Evolutionary conservation across 2,113 vertebrate genomes (phyloP), one percentile per base, ranked within the genome.

Genomic region (Pao palembangensis): DNA sequence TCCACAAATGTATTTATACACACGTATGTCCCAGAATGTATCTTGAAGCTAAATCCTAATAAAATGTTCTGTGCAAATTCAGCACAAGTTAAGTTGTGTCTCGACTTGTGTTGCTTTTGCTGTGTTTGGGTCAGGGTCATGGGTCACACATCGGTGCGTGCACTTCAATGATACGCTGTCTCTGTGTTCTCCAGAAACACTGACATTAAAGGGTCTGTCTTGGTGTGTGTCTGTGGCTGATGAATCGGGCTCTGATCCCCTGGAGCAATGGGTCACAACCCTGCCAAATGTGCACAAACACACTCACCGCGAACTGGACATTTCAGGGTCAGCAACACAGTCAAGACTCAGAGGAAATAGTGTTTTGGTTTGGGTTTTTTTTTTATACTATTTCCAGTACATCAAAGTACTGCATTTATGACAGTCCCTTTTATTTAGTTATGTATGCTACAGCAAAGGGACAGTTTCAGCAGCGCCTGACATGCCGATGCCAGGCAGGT

Each of bases 241-340:
- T 66, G 50, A 69, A 69, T 58, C 51, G 61, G 67, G 55, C 69
- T 73, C 64, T 63, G 66, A 62, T 47, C 72, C 74, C 84, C 84
- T 49, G 43, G 47, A 76, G 87, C 83, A 78, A 31, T 74, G 68
- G 81, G 80, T 65, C 73, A 87, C 68, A 64, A 67, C 55, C 65
- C 58, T 70, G 72, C 44, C 51, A 66, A 64, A 70, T 46, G 56
- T 20, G 46, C 57, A 38, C 50, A 13, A 4, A 59, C 50, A 55
- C 51, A 20, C 23, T 13, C 68, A 21, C 72, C 49, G 23, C 51
- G 61, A 65, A 73, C 58, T 53, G 67, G 79, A 81, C 78, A 42
- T 77, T 75, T 82, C 55, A 72, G 71, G 78, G 83, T 85, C 78
- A 76, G 58, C 48, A n/a, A 8, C n/a, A 53, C 34, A 3, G 0